Conservation (phyloP, 2,888 invertebrate genomes). For the Pyrgus malvae region DNA sequence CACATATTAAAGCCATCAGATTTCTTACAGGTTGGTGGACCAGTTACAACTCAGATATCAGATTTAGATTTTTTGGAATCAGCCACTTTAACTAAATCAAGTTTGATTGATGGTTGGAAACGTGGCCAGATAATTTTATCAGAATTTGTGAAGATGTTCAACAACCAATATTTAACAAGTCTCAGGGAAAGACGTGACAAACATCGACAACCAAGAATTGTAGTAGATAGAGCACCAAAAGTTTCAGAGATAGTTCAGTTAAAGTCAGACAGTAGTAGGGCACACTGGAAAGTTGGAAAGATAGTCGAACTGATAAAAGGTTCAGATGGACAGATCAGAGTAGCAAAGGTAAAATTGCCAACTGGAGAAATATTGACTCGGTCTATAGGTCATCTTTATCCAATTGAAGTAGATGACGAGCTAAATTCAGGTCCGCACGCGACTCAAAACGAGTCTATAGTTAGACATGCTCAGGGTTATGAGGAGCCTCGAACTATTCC, state of each 20-base stretch:
- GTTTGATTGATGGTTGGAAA: constrained; percentile 30
- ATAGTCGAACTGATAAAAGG: too few species aligned
- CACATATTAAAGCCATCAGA: background rate
- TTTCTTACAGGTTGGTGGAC: background rate
- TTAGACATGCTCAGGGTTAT: too few species aligned
- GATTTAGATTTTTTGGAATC: background rate
- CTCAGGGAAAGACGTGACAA: background rate
- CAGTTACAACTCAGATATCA: background rate
- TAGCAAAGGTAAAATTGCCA: too few species aligned
- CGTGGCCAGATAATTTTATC: constrained; percentile 23
- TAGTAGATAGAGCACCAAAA: background rate
- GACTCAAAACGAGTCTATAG: too few species aligned
- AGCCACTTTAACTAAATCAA: constrained; percentile 22
- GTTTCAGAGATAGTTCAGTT: background rate
- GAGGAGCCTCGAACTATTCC: too few species aligned
- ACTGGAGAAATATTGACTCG: too few species aligned
- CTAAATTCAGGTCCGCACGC: too few species aligned
- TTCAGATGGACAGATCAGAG: too few species aligned
- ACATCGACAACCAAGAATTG: background rate
- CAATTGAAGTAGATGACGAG: too few species aligned
- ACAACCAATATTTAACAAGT: background rate
- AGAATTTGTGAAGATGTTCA: constrained; percentile 35
- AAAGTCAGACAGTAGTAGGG: background rate
- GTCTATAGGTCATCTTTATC: too few species aligned
- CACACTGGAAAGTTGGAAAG: too few species aligned